Conservation (phyloP, 2,888 invertebrate genomes). For the Halocaridina rubra region DNA sequence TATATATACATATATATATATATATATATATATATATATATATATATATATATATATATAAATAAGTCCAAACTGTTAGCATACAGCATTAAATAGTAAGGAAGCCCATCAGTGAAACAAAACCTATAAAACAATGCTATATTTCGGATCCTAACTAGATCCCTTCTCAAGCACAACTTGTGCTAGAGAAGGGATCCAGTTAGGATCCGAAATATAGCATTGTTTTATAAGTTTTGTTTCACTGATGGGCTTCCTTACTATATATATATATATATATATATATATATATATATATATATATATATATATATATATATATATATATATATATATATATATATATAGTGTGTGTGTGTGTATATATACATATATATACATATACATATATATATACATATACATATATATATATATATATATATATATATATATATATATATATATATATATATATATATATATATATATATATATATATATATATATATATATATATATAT, state of each 20-base stretch:
- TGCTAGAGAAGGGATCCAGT: too few relatives aligned
- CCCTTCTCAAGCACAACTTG: too few relatives aligned
- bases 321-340: constrained; percentile 15
- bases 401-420: constrained; percentile 10
- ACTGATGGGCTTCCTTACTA: too few relatives aligned
- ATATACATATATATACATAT: constrained; percentile 10
- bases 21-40: neutral
- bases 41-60: constrained; percentile 31
- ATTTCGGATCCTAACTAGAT: too few relatives aligned
- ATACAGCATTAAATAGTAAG: too few relatives aligned
- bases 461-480: constrained; percentile 28
- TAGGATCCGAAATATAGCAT: too few relatives aligned
- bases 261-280: constrained; percentile 28
- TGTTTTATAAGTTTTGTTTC: too few relatives aligned
- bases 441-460: constrained; percentile 18
- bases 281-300: constrained; percentile 21
- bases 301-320: constrained; percentile 10
- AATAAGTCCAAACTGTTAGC: too few relatives aligned
- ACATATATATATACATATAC: neutral
- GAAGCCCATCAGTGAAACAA: too few relatives aligned
- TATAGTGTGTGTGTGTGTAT: constrained; percentile 15
- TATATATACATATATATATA: neutral
- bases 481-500: constrained; percentile 25
- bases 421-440: constrained; percentile 6
- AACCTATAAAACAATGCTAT: too few relatives aligned